Percentiles rank a stretch among this genome's conserved stretches.
Conservation (phyloP, 2,888 invertebrate species). For the Melinaea menophilus region DNA sequence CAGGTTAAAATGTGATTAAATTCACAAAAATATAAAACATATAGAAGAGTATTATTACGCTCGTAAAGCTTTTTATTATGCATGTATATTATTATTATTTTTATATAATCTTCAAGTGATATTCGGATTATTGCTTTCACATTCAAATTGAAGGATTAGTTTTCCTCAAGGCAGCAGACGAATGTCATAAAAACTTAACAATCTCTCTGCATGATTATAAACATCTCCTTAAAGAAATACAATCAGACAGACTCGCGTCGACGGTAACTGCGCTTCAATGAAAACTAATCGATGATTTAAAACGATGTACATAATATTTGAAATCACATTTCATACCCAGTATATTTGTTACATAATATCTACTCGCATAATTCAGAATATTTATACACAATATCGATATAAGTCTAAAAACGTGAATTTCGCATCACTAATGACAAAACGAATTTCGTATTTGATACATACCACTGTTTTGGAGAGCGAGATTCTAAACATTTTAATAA, state of each 20-base stretch:
- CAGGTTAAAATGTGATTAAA: conserved; percentile 34
- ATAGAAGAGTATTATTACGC: conserved; percentile 34
- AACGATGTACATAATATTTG: conserved; percentile 38
- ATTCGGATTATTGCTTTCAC: conserved; percentile 33
- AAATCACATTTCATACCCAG: conserved; percentile 65
- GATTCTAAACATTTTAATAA: conserved; percentile 72
- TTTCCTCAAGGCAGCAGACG: conserved; percentile 40
- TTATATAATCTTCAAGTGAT: conserved; percentile 28
- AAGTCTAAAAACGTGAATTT: conserved; percentile 70
- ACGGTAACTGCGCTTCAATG: conserved; percentile 36
- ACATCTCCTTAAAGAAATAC: conserved; percentile 6
- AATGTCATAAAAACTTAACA: conserved; percentile 8
- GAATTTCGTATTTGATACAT: conserved; percentile 62
- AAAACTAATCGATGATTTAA: conserved; percentile 45
- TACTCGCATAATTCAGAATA: conserved; percentile 69
- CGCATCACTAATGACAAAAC: conserved; percentile 62
- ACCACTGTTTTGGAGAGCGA: conserved; percentile 71
- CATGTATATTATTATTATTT: conserved; percentile 33
- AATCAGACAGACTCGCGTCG: conserved; percentile 10
- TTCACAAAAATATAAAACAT: conserved; percentile 33
- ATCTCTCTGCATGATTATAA: conserved; percentile 9
- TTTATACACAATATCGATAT: conserved; percentile 64
- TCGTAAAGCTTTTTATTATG: conserved; percentile 38
- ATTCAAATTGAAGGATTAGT: conserved; percentile 42
- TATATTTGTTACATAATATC: conserved; percentile 50